Evolutionary conservation across 2,888 invertebrate genomes (phyloP).

Genomic region (Aphrophora alni): DNA sequence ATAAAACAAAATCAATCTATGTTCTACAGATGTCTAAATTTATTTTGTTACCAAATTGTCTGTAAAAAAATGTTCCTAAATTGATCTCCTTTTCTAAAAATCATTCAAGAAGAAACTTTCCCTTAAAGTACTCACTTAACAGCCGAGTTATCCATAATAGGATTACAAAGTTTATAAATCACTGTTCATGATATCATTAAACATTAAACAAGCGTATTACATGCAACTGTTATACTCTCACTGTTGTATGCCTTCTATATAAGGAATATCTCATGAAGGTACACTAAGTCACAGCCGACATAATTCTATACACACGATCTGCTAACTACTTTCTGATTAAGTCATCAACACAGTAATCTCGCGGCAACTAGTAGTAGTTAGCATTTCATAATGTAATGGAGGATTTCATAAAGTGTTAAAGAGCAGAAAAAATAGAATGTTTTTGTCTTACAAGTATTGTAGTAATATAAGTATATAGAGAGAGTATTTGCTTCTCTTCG

Average conservation of each 20-base stretch:
- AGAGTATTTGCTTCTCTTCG: too few species aligned
- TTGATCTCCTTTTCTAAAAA: too few species aligned
- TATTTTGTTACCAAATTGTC: too few species aligned
- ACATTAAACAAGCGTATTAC: neutral
- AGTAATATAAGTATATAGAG: too few species aligned
- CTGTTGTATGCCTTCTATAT: neutral
- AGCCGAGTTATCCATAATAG: neutral
- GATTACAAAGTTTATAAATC: neutral
- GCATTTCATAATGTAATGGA: neutral
- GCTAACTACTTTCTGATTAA: neutral
- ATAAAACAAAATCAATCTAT: too few species aligned
- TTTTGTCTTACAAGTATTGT: too few species aligned
- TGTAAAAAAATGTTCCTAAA: too few species aligned
- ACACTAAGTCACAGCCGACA: neutral
- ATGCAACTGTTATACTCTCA: neutral
- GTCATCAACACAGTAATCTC: neutral
- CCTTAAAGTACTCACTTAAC: too few species aligned
- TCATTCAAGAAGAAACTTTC: too few species aligned
- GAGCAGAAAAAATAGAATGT: neutral
- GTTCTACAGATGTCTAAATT: too few species aligned
- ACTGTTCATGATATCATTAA: neutral
- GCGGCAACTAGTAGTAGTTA: neutral
- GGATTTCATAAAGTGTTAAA: neutral
- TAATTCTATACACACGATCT: constrained; percentile 1
- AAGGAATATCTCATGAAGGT: neutral